Evolutionary conservation across 2,888 invertebrate genomes (phyloP).

Genomic region (Tridacna crocea): DNA sequence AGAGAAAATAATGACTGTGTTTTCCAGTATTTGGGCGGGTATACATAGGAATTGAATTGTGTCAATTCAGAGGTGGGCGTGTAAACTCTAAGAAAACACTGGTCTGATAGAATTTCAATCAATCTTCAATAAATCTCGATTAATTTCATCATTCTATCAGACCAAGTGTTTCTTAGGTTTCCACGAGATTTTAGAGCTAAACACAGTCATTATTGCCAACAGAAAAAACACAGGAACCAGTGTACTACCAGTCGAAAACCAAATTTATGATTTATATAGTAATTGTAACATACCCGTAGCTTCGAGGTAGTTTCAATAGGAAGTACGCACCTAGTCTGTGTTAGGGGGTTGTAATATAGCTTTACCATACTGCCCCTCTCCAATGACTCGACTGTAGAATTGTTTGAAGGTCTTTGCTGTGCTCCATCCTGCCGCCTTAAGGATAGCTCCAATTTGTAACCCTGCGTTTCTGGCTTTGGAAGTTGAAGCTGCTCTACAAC

Average conservation of each 20-base stretch:
- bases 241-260: no score
- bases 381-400: conserved; percentile 1
- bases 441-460: not conserved
- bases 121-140: no score
- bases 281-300: not conserved
- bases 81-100: no score
- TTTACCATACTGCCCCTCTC: not conserved
- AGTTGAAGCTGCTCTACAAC: conserved; percentile 14
- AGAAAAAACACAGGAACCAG: no score
- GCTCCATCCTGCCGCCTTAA: conserved; percentile 3
- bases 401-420: conserved; percentile 3
- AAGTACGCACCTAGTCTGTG: not conserved
- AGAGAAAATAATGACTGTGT: not conserved
- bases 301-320: not conserved
- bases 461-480: not conserved
- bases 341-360: not conserved
- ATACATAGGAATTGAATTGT: no score
- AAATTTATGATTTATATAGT: no score
- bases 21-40: not conserved
- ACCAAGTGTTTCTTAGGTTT: no score
- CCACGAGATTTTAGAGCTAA: no score
- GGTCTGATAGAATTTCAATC: no score
- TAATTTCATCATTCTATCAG: no score
- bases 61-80: no score
- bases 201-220: no score